These are phyloP conservation scores for Drosophila subsilvestris DNA, from an alignment of 2,888 invertebrate species.

Conservation along the genomic window DNA sequence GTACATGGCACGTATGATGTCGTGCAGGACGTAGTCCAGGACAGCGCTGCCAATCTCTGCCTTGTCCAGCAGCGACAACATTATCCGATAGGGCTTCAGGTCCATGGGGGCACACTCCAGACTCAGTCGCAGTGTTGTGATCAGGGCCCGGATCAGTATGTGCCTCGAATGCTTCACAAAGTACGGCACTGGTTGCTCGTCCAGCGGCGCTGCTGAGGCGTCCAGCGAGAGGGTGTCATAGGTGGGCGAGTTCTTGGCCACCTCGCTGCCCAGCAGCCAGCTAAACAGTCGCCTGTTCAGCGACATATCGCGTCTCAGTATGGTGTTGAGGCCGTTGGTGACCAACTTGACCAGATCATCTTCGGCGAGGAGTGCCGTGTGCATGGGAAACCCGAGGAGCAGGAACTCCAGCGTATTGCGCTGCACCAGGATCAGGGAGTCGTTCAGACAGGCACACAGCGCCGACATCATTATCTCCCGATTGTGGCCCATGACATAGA, in stretches of 20 bases:
- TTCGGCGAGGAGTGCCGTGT: slow-evolving; percentile 89
- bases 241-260: slow-evolving; percentile 84
- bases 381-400: slow-evolving; percentile 92
- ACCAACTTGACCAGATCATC: slow-evolving; percentile 90
- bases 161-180: slow-evolving; percentile 89
- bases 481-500: slow-evolving; percentile 92
- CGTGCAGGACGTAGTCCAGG: slow-evolving; percentile 90
- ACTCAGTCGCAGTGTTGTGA: slow-evolving; percentile 86
- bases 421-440: slow-evolving; percentile 92
- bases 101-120: slow-evolving; percentile 87
- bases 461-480: slow-evolving; percentile 92
- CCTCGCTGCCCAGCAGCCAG: slow-evolving; percentile 92
- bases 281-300: slow-evolving; percentile 93
- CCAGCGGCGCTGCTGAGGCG: slow-evolving; percentile 46
- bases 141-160: slow-evolving; percentile 88
- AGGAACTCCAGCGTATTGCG: slow-evolving; percentile 93
- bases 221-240: slow-evolving; percentile 75
- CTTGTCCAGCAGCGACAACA: slow-evolving; percentile 93
- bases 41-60: slow-evolving; percentile 93
- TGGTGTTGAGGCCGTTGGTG: slow-evolving; percentile 89
- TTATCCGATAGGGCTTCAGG: slow-evolving; percentile 89
- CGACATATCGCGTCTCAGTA: slow-evolving; percentile 94
- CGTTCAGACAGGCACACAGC: slow-evolving; percentile 91
- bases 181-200: slow-evolving; percentile 84
- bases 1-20: slow-evolving; percentile 89